These are phyloP conservation scores for Acipenser ruthenus DNA, from an alignment of 2,797 vertebrate genomes.

Conservation along the genomic window DNA sequence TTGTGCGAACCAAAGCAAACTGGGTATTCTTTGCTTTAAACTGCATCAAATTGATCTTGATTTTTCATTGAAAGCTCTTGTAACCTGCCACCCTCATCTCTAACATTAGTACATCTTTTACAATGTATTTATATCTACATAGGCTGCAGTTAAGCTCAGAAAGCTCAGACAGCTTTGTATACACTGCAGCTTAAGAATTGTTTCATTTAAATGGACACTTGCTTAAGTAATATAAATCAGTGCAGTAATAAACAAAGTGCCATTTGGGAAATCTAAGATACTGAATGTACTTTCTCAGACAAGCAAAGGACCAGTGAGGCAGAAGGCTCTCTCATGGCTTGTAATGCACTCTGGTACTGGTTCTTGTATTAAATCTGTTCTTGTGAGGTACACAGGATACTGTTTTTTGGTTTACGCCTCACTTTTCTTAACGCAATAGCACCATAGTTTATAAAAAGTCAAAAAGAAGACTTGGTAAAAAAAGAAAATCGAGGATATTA, in stretches of 20 bases:
- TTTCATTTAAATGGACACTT: neutral
- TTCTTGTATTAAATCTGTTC: constrained; percentile 7
- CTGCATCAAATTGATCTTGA: too few relatives aligned
- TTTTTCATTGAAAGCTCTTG: too few relatives aligned
- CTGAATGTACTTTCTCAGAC: constrained; percentile 57
- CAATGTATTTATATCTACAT: constrained; percentile 35
- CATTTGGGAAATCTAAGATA: constrained; percentile 35
- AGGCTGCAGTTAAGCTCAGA: constrained; percentile 37
- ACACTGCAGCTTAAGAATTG: constrained; percentile 23
- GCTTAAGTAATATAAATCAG: constrained; percentile 11
- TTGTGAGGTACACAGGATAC: constrained; percentile 64
- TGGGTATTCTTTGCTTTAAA: too few relatives aligned
- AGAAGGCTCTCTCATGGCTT: constrained; percentile 44
- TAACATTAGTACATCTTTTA: constrained; percentile 50
- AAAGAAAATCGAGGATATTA: constrained; percentile 13
- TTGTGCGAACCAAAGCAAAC: too few relatives aligned
- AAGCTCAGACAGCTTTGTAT: constrained; percentile 28
- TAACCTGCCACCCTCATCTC: constrained; percentile 14
- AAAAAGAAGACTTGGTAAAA: constrained; percentile 21
- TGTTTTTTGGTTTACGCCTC: constrained; percentile 24
- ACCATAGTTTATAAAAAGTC: constrained; percentile 54
- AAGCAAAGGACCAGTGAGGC: constrained; percentile 65
- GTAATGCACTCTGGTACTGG: constrained; percentile 1
- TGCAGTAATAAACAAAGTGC: constrained; percentile 16
- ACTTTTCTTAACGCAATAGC: constrained; percentile 58